Evolutionary conservation across 2,113 vertebrate genomes (phyloP).

Genomic region (pig (Sus scrofa)): T2T-Sscrofa CM000829.6:59236001-59236500

Average conservation of each 20-base stretch:
- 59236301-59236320: background rate
- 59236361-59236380: background rate
- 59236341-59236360: background rate
- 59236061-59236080: background rate
- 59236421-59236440: background rate
- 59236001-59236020: too few species aligned
- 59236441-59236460: background rate
- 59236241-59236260: background rate
- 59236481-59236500: background rate
- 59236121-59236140: background rate
- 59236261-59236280: background rate
- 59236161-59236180: background rate
- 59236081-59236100: slow-evolving; percentile 6
- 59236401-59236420: background rate
- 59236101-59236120: background rate
- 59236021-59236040: background rate
- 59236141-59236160: background rate
- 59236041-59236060: background rate
- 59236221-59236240: background rate
- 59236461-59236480: background rate
- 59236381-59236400: background rate
- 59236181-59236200: background rate
- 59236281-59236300: background rate
- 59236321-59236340: background rate
- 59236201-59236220: background rate